phyloP scores from a whole-genome alignment of 2,888 invertebrate species.

The Panopea generosa region DNA sequence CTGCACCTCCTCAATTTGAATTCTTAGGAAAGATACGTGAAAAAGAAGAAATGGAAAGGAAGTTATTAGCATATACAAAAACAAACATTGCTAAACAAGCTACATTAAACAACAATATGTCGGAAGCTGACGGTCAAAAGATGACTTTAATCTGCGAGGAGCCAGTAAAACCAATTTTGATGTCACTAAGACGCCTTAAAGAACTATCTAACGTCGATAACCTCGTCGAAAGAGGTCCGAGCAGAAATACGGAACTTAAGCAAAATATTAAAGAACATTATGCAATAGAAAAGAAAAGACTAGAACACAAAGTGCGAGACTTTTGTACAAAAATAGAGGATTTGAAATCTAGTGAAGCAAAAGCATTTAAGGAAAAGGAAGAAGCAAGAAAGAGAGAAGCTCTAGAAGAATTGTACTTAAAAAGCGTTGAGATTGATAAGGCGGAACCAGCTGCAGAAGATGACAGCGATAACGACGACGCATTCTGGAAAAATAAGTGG shows the following conservation, averaged over 20 bases:
- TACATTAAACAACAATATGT: background rate
- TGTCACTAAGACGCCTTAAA: constrained; percentile 68
- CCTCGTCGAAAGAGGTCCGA: constrained; percentile 61
- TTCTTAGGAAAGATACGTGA: constrained; percentile 48
- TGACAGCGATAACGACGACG: constrained; percentile 20
- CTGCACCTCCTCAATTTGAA: constrained; percentile 53
- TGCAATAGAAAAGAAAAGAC: constrained; percentile 21
- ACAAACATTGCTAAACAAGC: constrained; percentile 12
- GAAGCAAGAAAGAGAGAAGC: constrained; percentile 38
- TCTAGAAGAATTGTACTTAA: constrained; percentile 35
- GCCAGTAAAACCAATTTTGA: constrained; percentile 64
- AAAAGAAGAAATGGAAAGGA: constrained; percentile 44
- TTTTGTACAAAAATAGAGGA: constrained; percentile 53
- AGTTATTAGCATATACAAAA: constrained; percentile 33
- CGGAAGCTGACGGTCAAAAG: constrained; percentile 27
- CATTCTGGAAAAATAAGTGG: background rate
- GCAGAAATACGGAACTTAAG: constrained; percentile 52
- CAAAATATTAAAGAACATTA: constrained; percentile 37
- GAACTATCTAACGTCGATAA: constrained; percentile 66
- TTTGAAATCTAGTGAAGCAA: constrained; percentile 28
- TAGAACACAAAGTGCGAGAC: constrained; percentile 44
- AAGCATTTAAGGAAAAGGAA: constrained; percentile 45
- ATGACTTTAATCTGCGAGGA: constrained; percentile 62
- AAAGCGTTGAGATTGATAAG: constrained; percentile 24
- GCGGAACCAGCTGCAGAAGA: constrained; percentile 9